Conservation (phyloP, 2,797 vertebrate genomes). For the Rhynchotus rufescens region DNA sequence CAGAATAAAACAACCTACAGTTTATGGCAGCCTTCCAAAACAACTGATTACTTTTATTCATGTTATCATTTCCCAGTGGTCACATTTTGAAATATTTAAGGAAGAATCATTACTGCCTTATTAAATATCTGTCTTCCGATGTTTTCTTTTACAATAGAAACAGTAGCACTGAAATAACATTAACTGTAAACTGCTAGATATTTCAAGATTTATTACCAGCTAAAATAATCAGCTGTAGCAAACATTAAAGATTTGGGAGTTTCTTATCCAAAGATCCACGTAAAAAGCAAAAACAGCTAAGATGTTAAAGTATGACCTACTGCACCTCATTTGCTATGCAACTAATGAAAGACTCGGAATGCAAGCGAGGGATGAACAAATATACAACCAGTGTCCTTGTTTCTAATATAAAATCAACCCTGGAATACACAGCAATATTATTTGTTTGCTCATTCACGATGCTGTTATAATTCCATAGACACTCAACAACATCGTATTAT, state of each 20-base stretch:
- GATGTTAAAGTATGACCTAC: not conserved
- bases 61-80: conserved; percentile 16
- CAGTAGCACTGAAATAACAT: not conserved
- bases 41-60: conserved; percentile 13
- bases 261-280: not conserved
- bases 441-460: not conserved
- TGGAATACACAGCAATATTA: no score
- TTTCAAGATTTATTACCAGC: not conserved
- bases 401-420: not conserved
- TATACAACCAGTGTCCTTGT: not conserved
- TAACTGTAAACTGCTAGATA: not conserved
- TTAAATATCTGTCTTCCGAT: conserved; percentile 24
- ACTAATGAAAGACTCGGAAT: not conserved
- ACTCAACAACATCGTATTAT: not conserved
- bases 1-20: not conserved
- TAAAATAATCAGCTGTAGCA: not conserved
- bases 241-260: not conserved
- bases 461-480: not conserved
- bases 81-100: conserved; percentile 43
- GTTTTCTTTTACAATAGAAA: not conserved
- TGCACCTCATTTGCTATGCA: not conserved
- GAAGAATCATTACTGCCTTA: conserved; percentile 31
- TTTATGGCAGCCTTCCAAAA: conserved; percentile 4
- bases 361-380: not conserved
- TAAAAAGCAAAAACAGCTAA: not conserved